Base-by-base conservation (phyloP, 2,113 vertebrate species). In the Aleadryas rufinucha region DNA sequence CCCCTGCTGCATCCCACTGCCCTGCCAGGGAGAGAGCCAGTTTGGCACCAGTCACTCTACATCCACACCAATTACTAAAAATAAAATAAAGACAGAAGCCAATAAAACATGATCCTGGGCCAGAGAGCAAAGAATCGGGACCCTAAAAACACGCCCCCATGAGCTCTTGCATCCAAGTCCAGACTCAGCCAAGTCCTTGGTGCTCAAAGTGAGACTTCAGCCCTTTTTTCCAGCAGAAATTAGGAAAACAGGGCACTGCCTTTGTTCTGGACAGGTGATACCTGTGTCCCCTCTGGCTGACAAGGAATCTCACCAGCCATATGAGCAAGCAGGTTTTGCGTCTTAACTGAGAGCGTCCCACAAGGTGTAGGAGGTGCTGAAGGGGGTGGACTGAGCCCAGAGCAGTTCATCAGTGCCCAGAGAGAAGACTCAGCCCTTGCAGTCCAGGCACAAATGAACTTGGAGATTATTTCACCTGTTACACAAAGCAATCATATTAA, bases 271-370 rank as follows among this genome's bases (percentile, higher is more conserved):
- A 53, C 37, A 87, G 31, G 10, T 1, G 4, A 47, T 13, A 11
- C 7, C 6, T 15, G 3, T 3, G 12, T 31, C 16, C 5, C 23
- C 26, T 24, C 28, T 45, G 20, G 4, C 10, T 84, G 50, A 39
- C 31, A 54, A 39, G 21, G 10, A 9, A 45, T 26, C 27, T 54
- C 75, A 79, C 18, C 20, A 56, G 21, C 15, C 31, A 41, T 41
- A 12, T 0, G 1, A 77, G 15, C 27, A 50, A 84, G 10, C 0
- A 7, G 9, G 12, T 3, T 45, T 7, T 16, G 17, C 16, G 7
- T 66, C 26, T 45, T 33, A 65, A 33, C 8, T 3, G 2, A 20
- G 11, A 61, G 11, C 2, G 45, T 49, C 28, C 20, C 35, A 21
- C 5, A 7, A 39, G 9, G 15, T 9, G 37, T 0, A 0, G 11